Percentiles rank a stretch among this genome's conserved stretches.
These are phyloP conservation scores for Triops longicaudatus DNA, from an alignment of 1,140 invertebrate species.

Conservation along the genomic window DNA sequence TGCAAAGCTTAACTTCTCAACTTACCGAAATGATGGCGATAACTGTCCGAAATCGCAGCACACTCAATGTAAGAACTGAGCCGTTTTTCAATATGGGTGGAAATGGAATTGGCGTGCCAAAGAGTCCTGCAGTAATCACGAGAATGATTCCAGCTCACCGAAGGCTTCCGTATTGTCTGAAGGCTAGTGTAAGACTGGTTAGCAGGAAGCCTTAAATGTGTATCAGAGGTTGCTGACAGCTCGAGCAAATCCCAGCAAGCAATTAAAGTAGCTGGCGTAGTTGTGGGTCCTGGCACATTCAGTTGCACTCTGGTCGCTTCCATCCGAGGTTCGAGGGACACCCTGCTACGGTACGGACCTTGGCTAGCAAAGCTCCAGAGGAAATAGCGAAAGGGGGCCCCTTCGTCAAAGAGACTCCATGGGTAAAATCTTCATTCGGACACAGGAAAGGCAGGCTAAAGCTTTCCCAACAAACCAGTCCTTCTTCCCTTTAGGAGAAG, in stretches of 20 bases:
- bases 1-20: too few relatives aligned
- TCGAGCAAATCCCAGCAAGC: background rate
- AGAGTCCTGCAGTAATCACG: background rate
- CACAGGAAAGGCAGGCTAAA: conserved; percentile 3
- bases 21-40: too few relatives aligned
- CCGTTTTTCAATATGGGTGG: background rate
- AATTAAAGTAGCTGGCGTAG: conserved; percentile 5
- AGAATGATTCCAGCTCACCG: background rate
- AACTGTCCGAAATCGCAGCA: background rate
- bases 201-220: conserved; percentile 6
- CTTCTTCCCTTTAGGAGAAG: background rate
- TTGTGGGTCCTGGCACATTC: conserved; percentile 1
- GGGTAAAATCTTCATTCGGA: conserved; percentile 8
- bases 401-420: background rate
- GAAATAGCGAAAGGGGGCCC: background rate
- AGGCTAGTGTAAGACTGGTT: background rate
- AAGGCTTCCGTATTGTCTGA: background rate
- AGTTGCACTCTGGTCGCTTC: conserved; percentile 9
- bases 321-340: conserved; percentile 9
- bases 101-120: background rate
- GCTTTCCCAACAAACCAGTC: background rate
- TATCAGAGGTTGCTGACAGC: conserved; percentile 9
- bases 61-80: background rate
- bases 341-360: background rate
- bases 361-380: background rate